Conservation (phyloP, 92 coral and sea anemone species). For the Epizoanthus illoricatus region DNA sequence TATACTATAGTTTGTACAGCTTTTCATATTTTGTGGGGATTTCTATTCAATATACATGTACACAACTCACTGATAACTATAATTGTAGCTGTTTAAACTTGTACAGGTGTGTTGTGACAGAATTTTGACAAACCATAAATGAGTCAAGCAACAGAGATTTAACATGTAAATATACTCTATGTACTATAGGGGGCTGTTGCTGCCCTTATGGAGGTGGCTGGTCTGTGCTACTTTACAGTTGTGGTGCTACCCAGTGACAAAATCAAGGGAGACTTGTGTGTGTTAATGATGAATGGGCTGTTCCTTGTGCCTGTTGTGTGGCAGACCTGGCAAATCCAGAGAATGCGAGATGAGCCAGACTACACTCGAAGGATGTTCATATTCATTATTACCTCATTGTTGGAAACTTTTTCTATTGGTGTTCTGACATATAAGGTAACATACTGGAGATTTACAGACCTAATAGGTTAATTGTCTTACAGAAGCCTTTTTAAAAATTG, state of each 20-base stretch:
- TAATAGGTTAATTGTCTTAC: too few relatives aligned
- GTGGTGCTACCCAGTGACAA: constrained; percentile 45
- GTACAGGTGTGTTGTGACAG: too few relatives aligned
- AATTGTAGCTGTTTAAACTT: too few relatives aligned
- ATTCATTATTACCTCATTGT: constrained; percentile 43
- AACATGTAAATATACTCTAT: too few relatives aligned
- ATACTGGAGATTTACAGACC: background rate
- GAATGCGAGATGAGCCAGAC: background rate
- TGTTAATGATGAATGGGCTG: constrained; percentile 82
- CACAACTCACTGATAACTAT: too few relatives aligned
- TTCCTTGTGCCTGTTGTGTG: constrained; percentile 67
- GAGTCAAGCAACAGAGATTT: too few relatives aligned
- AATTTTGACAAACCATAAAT: too few relatives aligned
- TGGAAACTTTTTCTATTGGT: constrained; percentile 63
- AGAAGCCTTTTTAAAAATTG: too few relatives aligned
- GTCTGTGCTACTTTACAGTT: constrained; percentile 72
- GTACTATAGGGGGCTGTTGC: constrained; percentile 61
- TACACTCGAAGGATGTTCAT: background rate
- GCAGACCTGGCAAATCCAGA: constrained; percentile 54
- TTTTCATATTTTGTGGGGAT: too few relatives aligned
- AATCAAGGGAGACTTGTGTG: constrained; percentile 51
- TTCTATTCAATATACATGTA: too few relatives aligned
- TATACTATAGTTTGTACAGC: too few relatives aligned
- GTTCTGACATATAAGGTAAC: constrained; percentile 47
- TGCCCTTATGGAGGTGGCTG: constrained; percentile 72